A percentile compares a stretch with the other conserved stretches of the same genome.
Evolutionary conservation across 1,140 invertebrate species (phyloP).

Genomic region (Trachelipus rathkii): DNA sequence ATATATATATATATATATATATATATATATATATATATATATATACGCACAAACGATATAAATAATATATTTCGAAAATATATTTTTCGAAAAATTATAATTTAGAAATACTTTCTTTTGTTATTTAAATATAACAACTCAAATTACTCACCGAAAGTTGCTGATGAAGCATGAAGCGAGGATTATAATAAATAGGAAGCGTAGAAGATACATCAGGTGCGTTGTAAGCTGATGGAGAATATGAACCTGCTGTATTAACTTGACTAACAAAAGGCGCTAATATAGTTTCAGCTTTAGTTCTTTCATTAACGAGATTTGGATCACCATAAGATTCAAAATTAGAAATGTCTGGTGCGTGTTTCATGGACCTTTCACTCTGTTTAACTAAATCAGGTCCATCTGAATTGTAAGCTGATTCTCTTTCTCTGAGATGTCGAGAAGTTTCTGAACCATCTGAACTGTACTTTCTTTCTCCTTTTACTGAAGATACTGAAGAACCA

Average conservation of each 20-base stretch:
- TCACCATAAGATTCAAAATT: too few species aligned
- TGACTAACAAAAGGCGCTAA: too few species aligned
- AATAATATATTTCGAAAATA: background rate
- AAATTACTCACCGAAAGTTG: background rate
- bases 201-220: background rate
- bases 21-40: background rate
- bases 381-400: background rate
- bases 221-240: background rate
- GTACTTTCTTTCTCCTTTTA: background rate
- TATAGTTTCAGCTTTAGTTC: too few species aligned
- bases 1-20: constrained; percentile 15
- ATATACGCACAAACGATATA: background rate
- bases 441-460: background rate
- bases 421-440: background rate
- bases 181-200: constrained; percentile 1
- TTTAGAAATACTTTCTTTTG: background rate
- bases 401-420: background rate
- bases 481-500: background rate
- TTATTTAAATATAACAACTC: background rate
- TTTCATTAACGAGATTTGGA: too few species aligned
- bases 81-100: background rate
- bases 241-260: too few species aligned
- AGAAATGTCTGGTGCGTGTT: too few species aligned
- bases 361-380: background rate
- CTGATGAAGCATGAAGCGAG: background rate